phyloP scores from a whole-genome alignment of 2,797 vertebrate species.

The Onychomys arenicola region DNA sequence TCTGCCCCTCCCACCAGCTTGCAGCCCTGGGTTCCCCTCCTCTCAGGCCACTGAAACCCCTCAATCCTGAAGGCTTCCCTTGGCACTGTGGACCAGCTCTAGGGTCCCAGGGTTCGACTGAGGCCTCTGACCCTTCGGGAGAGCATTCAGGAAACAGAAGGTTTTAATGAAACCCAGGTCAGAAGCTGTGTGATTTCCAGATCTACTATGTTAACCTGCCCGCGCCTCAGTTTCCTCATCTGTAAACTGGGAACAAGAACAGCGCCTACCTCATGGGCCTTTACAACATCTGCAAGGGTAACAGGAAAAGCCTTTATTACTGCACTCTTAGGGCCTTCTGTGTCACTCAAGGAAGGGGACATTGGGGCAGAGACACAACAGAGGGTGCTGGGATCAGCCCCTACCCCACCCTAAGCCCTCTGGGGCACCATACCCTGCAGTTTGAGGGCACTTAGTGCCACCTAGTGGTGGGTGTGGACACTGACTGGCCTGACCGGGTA shows the following conservation, averaged over 20 bases:
- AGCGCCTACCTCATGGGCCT: background rate
- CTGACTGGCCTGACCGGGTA: background rate
- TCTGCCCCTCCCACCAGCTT: background rate
- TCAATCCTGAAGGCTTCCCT: background rate
- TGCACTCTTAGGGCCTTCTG: background rate
- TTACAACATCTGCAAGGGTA: background rate
- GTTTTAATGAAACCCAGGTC: background rate
- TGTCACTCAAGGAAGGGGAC: background rate
- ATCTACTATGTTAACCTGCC: background rate
- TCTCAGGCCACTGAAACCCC: background rate
- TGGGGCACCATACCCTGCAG: slow-evolving; percentile 20
- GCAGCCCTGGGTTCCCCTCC: background rate
- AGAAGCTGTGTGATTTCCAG: background rate
- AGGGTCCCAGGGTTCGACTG: background rate
- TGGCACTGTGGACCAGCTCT: background rate
- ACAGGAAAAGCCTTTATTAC: background rate
- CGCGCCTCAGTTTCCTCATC: slow-evolving; percentile 34
- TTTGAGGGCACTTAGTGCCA: slow-evolving; percentile 86
- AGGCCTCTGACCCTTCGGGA: background rate
- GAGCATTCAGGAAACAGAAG: background rate
- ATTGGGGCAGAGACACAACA: too few relatives aligned
- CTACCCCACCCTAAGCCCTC: background rate
- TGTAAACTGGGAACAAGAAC: slow-evolving; percentile 24
- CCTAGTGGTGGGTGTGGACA: slow-evolving; percentile 77
- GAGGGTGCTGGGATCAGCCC: background rate